Evolutionary conservation across 2,888 invertebrate genomes (phyloP).

Genomic region (Sminthurinus aureus): DNA sequence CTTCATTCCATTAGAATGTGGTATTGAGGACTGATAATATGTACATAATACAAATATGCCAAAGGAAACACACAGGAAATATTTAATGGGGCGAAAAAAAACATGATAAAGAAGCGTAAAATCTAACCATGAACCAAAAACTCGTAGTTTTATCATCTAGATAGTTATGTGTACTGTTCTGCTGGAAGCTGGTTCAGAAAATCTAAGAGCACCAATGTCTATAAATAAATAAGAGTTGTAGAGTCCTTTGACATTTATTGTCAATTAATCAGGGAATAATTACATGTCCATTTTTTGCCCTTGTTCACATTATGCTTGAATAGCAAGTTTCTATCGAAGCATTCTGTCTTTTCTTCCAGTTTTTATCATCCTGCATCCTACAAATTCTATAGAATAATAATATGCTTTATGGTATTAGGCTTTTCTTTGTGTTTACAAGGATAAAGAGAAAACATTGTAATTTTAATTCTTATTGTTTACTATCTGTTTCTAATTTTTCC

Average conservation of each 20-base stretch:
- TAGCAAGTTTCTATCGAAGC: no score
- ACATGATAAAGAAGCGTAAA: background rate
- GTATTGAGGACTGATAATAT: no score
- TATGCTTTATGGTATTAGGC: no score
- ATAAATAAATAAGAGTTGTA: conserved; percentile 3
- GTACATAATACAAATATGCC: no score
- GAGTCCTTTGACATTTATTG: background rate
- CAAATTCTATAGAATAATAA: no score
- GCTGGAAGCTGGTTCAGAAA: background rate
- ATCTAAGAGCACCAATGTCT: background rate
- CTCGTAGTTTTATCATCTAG: background rate
- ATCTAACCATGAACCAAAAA: background rate
- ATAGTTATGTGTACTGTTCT: background rate
- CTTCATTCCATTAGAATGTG: no score
- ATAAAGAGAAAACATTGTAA: no score
- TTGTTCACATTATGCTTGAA: background rate
- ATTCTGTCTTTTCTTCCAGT: no score
- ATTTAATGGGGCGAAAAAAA: background rate
- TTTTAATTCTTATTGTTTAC: no score
- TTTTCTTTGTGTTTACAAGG: no score
- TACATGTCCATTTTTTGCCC: background rate
- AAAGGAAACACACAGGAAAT: background rate
- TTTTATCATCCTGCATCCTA: no score
- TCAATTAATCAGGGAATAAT: conserved; percentile 13
- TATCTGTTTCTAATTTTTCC: no score